Evolutionary conservation across 1,140 invertebrate genomes (phyloP), one percentile per base, ranked within the genome.

Genomic region (Plodia interpunctella): DNA sequence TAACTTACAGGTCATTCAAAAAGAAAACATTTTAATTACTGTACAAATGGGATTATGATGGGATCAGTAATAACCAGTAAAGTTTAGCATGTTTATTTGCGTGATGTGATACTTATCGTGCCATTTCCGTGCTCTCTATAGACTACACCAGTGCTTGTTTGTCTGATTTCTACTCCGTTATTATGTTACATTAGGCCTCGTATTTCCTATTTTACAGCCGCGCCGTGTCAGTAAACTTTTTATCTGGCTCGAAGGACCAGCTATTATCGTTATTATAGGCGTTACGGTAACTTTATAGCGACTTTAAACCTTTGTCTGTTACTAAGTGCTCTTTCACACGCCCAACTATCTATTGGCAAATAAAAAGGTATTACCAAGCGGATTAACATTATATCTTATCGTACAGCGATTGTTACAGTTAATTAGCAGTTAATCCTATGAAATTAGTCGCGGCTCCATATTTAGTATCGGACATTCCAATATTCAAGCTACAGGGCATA

Each of bases 121-220:
- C 15, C 13, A 17, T 44, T 44, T 44, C 38, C 15, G 3, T 44
- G 8, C 38, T 17, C 38, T 15, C 38, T 2, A 44, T 44, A 15
- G 15, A 15, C 15, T 44, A 0, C 10, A 4, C 9, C 15, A 55
- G 57, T 57, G 64, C 65, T 61, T 63, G 66, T 76, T 78, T 74
- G 66, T 72, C 70, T 62, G 73, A 76, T 77, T 78, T 74, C 78
- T 80, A 77, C 64, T 66, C 57, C 62, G 60, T 78, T 79, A 78
- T 82, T 74, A 73, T 74, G 65, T 77, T 80, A 68, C 76, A 72
- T 70, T 72, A 72, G 63, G 60, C 63, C 49, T 74, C 66, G 69
- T 75, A 72, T 76, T 79, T 69, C 65, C 67, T 63, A 56, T 51
- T 60, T 61, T 61, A 61, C 28, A 56, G 50, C 54, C 54, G 49